Evolutionary conservation across 2,888 invertebrate genomes (phyloP), one percentile per base, ranked within the genome.

Genomic region (Priocnemis perturbator): DNA sequence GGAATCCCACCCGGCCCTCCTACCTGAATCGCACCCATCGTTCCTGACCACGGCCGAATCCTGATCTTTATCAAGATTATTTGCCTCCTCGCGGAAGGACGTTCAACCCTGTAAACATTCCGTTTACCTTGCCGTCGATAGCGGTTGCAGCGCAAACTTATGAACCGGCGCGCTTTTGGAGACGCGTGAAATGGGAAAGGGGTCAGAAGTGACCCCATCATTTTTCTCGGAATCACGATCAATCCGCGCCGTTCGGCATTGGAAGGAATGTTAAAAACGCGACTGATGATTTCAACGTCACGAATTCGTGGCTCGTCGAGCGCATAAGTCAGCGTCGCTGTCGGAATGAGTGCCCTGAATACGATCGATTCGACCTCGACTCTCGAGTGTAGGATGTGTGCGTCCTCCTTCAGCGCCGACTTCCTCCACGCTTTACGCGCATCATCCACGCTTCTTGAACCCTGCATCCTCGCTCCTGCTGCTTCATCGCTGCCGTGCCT

Each of bases 341-440:
- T 17, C 60, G 37, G 60, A 26, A 66, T 72, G 69, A 72, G 69
- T 72, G 65, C 44, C 19, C 7, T 52, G 48, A 47, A 69, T 69
- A 63, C 71, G 63, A 60, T 17, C 23, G 23, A 2, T 21, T 45
- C 47, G 56, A 56, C 47, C 62, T 69, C 62, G 44, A n/a, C 26
- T 5, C 26, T 26, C 26, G n/a, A n/a, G n/a, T n/a, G 26, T 26
- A 65, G 60, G 23, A 21, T 64, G 45, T 64, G n/a, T n/a, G n/a
- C n/a, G n/a, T n/a, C n/a, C n/a, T n/a, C n/a, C n/a, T n/a, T n/a
- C n/a, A n/a, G n/a, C n/a, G n/a, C n/a, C n/a, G n/a, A n/a, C n/a
- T n/a, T n/a, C n/a, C n/a, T n/a, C n/a, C n/a, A n/a, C n/a, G n/a
- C n/a, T 26, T 52, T 53, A 47, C 23, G 19, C 17, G 52, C 30